Evolutionary conservation across 2,888 invertebrate genomes (phyloP).

Genomic region (Nephrotoma flavescens): DNA sequence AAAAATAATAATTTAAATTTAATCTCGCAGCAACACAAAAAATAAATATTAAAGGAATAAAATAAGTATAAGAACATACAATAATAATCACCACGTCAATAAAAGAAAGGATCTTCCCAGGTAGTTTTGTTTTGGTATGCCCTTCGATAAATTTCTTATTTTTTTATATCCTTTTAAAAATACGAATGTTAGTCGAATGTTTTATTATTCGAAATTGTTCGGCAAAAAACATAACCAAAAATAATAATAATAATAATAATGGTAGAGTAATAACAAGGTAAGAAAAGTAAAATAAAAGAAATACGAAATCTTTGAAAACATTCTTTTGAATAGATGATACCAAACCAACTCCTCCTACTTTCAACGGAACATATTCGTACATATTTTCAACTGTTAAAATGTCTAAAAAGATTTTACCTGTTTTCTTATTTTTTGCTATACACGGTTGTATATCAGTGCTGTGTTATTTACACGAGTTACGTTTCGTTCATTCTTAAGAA

Average conservation of each 20-base stretch:
- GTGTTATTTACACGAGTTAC: neutral
- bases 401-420: neutral
- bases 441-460: neutral
- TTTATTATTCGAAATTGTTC: neutral
- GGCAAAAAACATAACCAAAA: neutral
- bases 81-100: neutral
- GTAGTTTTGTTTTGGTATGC: neutral
- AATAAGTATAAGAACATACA: neutral
- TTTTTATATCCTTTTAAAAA: neutral
- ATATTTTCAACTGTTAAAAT: neutral
- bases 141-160: neutral
- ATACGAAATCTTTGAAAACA: neutral
- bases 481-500: neutral
- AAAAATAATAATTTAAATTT: neutral
- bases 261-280: neutral
- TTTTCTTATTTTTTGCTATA: neutral
- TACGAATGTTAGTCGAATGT: neutral
- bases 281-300: neutral
- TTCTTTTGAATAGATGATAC: neutral
- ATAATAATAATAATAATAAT: neutral
- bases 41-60: neutral
- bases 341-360: neutral
- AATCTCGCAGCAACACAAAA: neutral
- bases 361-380: neutral
- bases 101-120: neutral